Percentiles rank a stretch among this genome's conserved stretches.
These are phyloP conservation scores for Maniola hyperantus DNA, from an alignment of 2,888 invertebrate species.

Conservation along the genomic window DNA sequence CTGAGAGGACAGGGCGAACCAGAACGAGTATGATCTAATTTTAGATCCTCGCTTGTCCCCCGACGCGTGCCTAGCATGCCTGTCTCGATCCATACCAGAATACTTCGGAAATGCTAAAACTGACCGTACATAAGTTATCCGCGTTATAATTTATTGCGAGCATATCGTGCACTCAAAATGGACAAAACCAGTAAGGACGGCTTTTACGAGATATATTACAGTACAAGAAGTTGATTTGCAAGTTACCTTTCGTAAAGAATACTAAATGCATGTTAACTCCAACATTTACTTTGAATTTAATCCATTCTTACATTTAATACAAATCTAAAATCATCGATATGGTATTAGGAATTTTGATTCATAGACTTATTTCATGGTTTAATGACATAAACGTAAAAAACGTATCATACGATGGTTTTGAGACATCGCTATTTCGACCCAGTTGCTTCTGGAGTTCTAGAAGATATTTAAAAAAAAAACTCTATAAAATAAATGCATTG, in stretches of 20 bases:
- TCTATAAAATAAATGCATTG: too few species aligned
- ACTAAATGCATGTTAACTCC: too few species aligned
- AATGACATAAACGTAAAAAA: too few species aligned
- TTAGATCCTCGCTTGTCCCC: constrained; percentile 56
- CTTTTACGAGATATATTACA: background rate
- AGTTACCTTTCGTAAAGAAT: background rate
- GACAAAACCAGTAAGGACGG: background rate
- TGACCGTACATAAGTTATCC: constrained; percentile 29
- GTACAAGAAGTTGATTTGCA: background rate
- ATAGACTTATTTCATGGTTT: too few species aligned
- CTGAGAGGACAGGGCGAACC: constrained; percentile 50
- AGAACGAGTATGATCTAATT: constrained; percentile 66
- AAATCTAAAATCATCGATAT: too few species aligned
- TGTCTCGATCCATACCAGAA: constrained; percentile 45
- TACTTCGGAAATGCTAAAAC: constrained; percentile 41
- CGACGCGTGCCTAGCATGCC: constrained; percentile 67
- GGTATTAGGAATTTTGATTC: too few species aligned
- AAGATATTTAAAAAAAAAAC: too few species aligned
- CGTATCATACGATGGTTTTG: too few species aligned
- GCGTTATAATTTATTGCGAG: constrained; percentile 1
- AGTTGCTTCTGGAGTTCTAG: too few species aligned
- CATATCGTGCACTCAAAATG: background rate
- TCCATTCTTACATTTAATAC: too few species aligned
- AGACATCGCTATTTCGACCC: too few species aligned
- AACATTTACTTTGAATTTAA: too few species aligned